Evolutionary conservation across 2,888 invertebrate species (phyloP), one percentile per base, ranked within the genome.

Genomic region (Trimorus sp.): DNA sequence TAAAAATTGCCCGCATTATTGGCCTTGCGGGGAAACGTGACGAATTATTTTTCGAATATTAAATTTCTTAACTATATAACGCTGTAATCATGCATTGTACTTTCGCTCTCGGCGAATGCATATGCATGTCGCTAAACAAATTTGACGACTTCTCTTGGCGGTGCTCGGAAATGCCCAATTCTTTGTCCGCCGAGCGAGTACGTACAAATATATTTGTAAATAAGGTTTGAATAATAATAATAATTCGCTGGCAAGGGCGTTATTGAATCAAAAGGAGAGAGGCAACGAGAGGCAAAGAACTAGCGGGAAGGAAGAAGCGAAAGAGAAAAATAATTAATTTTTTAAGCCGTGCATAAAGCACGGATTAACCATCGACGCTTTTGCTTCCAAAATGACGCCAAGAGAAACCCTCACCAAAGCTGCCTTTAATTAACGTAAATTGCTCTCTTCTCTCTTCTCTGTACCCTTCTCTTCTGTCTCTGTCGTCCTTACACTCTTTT

Each of bases 351-450:
- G 81, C 83, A 83, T 81, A 81, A 75, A 79, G 82, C 79, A 78
- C 79, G 81, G 80, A 82, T 82, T 84, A 81, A 81, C 79, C 73
- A 84, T 80, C 76, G 78, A 83, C 83, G 79, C 80, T 83, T 83
- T 83, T 83, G 79, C 83, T 83, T 83, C 83, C 80, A 83, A 83
- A 83, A 80, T 84, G 85, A 83, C 84, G 82, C 83, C 75, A 77
- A 82, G 75, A 85, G 79, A 83, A 79, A 82, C 75, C 81, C 79
- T 84, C 82, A 84, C 83, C 85, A 87, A 87, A 87, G 87, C 87
- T 85, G 85, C 86, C 86, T 88, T 89, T 89, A 88, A 89, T 89
- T 89, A 89, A 87, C 87, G 87, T 87, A 87, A 89, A 89, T 89
- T 88, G 87, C 87, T 82, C 85, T 83, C 85, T 81, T 83, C 84